Conservation (phyloP, 2,113 vertebrate genomes). For the Climacteris rufus region DNA sequence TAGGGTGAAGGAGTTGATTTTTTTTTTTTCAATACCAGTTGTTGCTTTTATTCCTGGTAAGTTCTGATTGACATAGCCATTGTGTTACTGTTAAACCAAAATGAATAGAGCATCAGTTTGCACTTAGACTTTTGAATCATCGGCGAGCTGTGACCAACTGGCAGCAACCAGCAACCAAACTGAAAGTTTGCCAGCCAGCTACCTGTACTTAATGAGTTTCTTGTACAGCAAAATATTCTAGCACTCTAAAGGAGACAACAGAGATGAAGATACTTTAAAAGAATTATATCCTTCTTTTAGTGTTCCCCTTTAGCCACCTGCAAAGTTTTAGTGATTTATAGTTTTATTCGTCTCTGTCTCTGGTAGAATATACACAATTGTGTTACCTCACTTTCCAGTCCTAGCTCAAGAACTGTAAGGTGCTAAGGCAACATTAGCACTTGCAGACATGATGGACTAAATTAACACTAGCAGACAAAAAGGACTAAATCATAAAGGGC, state of each 20-base stretch:
- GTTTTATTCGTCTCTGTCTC: background rate
- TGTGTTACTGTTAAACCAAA: background rate
- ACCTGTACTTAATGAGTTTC: background rate
- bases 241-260: background rate
- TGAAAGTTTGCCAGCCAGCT: conserved; percentile 17
- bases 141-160: conserved; percentile 22
- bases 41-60: conserved; percentile 26
- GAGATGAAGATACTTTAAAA: background rate
- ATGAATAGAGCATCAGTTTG: background rate
- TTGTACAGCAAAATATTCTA: conserved; percentile 40
- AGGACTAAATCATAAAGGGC: background rate
- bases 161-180: background rate
- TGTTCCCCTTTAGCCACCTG: background rate
- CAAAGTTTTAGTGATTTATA: background rate
- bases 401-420: background rate
- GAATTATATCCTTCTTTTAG: background rate
- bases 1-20: background rate
- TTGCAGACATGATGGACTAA: background rate
- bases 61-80: conserved; percentile 19
- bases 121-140: background rate
- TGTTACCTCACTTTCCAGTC: background rate
- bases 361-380: background rate
- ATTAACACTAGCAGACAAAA: background rate
- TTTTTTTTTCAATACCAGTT: background rate
- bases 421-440: background rate